phyloP scores from a whole-genome alignment of 1,140 invertebrate genomes.

The Drosophila quadrilineata region DNA sequence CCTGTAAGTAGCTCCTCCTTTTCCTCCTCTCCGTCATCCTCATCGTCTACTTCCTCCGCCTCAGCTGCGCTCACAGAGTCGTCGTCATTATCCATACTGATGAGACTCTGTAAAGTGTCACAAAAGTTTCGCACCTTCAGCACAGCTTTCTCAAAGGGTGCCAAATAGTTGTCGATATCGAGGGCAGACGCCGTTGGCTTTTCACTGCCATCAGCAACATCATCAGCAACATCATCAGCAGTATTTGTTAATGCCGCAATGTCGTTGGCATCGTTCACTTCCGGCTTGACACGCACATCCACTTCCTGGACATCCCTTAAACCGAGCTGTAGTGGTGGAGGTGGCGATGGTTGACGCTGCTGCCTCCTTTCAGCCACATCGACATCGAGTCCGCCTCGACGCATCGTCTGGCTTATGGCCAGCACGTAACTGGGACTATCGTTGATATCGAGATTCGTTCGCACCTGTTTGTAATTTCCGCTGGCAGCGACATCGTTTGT shows the following conservation, averaged over 20 bases:
- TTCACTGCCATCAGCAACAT: conserved; percentile 14
- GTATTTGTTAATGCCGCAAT: conserved; percentile 26
- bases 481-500: conserved; percentile 15
- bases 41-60: too few relatives aligned
- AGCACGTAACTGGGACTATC: conserved; percentile 57
- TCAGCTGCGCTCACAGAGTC: conserved; percentile 1
- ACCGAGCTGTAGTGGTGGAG: too few relatives aligned
- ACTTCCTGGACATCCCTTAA: conserved; percentile 24
- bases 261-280: conserved; percentile 29
- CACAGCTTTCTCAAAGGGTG: conserved; percentile 43
- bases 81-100: conserved; percentile 18
- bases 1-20: conserved; percentile 15
- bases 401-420: conserved; percentile 62
- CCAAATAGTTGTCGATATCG: conserved; percentile 39
- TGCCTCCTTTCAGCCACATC: not conserved
- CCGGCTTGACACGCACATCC: conserved; percentile 32
- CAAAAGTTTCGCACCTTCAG: conserved; percentile 58
- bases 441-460: conserved; percentile 23
- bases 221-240: conserved; percentile 25
- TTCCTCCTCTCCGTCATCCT: too few relatives aligned
- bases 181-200: conserved; percentile 4
- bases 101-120: conserved; percentile 50
- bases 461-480: conserved; percentile 75
- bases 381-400: conserved; percentile 20
- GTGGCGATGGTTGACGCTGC: conserved; percentile 40